These are phyloP conservation scores for Agelas oroides DNA, from an alignment of 37 sponge, comb jelly and placozoan species.

Conservation along the genomic window DNA sequence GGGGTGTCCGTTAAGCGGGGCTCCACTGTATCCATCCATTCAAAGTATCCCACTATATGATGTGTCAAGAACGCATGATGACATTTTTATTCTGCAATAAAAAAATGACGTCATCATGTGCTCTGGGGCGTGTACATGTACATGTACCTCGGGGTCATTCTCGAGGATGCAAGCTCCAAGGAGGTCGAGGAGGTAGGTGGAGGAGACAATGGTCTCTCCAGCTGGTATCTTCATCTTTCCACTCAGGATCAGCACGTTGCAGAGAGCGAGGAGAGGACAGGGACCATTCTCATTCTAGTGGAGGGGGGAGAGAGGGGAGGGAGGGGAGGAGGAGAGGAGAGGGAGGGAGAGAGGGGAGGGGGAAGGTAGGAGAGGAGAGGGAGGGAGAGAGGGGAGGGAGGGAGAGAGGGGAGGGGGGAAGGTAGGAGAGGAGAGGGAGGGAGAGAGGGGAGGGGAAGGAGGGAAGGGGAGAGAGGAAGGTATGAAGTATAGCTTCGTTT, in stretches of 20 bases:
- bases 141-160: conserved; percentile 28
- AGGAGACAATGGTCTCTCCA: conserved; percentile 58
- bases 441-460: too few relatives aligned
- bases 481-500: too few relatives aligned
- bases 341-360: not conserved
- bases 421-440: too few relatives aligned
- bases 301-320: conserved; percentile 18
- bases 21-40: too few relatives aligned
- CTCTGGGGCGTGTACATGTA: too few relatives aligned
- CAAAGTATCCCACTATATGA: too few relatives aligned
- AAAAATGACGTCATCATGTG: too few relatives aligned
- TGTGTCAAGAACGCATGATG: too few relatives aligned
- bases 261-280: conserved; percentile 87
- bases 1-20: too few relatives aligned
- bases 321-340: not conserved
- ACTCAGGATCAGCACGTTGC: conserved; percentile 75
- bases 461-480: too few relatives aligned
- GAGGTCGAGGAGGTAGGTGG: conserved; percentile 64
- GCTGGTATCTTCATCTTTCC: conserved; percentile 33
- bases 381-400: not conserved
- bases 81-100: too few relatives aligned
- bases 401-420: not conserved
- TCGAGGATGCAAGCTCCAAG: conserved; percentile 61
- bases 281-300: conserved; percentile 88
- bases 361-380: not conserved